These are phyloP conservation scores for Biston betularia DNA, from an alignment of 2,888 invertebrate genomes.

Conservation along the genomic window DNA sequence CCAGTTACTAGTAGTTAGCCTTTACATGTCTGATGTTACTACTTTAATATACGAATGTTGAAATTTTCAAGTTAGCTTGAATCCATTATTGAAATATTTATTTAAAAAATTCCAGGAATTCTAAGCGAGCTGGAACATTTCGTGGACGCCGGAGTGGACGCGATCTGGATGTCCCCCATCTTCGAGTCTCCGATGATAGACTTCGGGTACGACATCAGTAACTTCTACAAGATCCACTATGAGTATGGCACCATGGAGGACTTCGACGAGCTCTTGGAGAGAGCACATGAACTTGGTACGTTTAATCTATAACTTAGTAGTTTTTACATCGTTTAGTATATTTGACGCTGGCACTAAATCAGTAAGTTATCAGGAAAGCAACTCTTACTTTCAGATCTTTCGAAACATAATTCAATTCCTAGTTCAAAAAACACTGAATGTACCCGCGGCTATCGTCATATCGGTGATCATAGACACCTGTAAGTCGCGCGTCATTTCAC, in stretches of 20 bases:
- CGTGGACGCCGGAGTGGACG: slow-evolving; percentile 89
- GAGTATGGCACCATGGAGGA: slow-evolving; percentile 91
- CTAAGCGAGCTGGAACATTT: slow-evolving; percentile 87
- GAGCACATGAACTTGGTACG: slow-evolving; percentile 85
- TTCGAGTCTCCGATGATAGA: slow-evolving; percentile 94
- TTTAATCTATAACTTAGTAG: neutral
- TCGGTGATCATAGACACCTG: too few relatives aligned
- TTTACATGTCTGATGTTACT: too few relatives aligned
- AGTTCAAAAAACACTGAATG: too few relatives aligned
- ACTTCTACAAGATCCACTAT: slow-evolving; percentile 90
- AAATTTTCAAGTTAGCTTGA: too few relatives aligned
- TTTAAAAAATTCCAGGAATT: slow-evolving; percentile 84
- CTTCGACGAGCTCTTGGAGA: slow-evolving; percentile 86
- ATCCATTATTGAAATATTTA: neutral
- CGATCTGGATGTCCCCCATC: slow-evolving; percentile 94
- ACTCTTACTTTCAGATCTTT: too few relatives aligned
- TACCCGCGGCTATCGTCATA: too few relatives aligned
- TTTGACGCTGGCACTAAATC: too few relatives aligned
- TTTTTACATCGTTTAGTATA: neutral
- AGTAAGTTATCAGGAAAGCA: too few relatives aligned
- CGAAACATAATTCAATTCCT: too few relatives aligned
- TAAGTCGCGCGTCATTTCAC: too few relatives aligned
- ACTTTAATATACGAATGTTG: too few relatives aligned
- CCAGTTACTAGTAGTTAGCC: too few relatives aligned
- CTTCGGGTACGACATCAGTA: slow-evolving; percentile 94